Evolutionary conservation across 2,797 vertebrate genomes (phyloP), one percentile per base, ranked within the genome.

Genomic region (Gallinago solitaria): DNA sequence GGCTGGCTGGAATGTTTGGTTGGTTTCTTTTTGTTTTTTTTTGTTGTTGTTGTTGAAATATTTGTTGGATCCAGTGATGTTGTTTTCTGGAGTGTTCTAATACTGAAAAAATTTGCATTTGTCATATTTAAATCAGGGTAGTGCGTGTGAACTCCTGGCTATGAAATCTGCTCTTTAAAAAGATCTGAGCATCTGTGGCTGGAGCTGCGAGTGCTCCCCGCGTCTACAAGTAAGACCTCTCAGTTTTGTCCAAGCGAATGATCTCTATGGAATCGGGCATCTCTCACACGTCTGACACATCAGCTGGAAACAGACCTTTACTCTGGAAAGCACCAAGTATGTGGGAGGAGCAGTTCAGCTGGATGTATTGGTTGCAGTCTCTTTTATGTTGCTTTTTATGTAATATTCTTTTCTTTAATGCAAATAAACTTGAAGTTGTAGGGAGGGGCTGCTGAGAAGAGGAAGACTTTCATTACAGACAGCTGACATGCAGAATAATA

Each of bases 371-470:
- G 53, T 83, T 92, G 84, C 77, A 39, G 51, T 15, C 83, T 70
- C 65, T 91, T 95, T 95, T 69, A 88, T 79, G 82, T 74, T 93
- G 61, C 65, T 91, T 89, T 95, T 88, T 74, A 74, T 95, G 86
- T 73, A 50, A 75, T 65, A 25, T 20, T 83, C 61, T 87, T 69
- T 54, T 57, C 91, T 83, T 54, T 83, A 80, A 91, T 92, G 87
- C 91, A 91, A 94, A 87, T 93, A 81, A 83, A 74, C 88, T 68
- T 67, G 28, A 41, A 87, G 90, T 92, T 68, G 57, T 69, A 91
- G 85, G 94, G 91, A 93, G 89, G 83, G 82, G 86, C 73, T 56
- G 78, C 83, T 88, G 83, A 57, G 71, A 69, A 91, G 63, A 85
- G 84, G 90, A 75, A 63, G 82, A 69, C 80, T 94, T 94, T 93